phyloP scores from a whole-genome alignment of 2,888 invertebrate species.

The Cephus runcator region DNA sequence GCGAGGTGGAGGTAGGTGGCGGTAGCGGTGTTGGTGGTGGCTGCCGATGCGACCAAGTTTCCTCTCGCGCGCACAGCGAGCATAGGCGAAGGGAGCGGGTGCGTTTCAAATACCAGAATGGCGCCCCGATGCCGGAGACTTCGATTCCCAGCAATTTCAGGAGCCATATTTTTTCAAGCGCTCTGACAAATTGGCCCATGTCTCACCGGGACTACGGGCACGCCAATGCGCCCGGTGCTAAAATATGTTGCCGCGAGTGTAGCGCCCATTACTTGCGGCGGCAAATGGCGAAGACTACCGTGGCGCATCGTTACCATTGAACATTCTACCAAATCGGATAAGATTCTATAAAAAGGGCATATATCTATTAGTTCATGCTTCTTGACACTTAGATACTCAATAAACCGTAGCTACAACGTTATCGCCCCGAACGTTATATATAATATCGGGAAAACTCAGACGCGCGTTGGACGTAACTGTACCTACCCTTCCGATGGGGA shows the following conservation, averaged over 20 bases:
- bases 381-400: not conserved
- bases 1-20: not conserved
- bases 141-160: slow-evolving; percentile 3
- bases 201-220: slow-evolving; percentile 45
- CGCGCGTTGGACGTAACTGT: not conserved
- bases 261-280: slow-evolving; percentile 51
- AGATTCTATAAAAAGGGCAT: not conserved
- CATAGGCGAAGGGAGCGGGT: not conserved
- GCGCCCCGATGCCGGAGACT: not conserved
- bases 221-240: slow-evolving; percentile 29
- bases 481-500: not conserved
- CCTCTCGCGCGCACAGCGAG: not conserved
- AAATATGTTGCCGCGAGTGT: slow-evolving; percentile 13
- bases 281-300: slow-evolving; percentile 49
- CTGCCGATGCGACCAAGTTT: not conserved
- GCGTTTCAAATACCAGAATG: not conserved
- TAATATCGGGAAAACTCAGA: not conserved
- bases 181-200: slow-evolving; percentile 56
- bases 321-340: not conserved
- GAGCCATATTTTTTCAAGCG: slow-evolving; percentile 6
- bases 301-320: slow-evolving; percentile 41
- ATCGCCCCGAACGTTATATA: not conserved
- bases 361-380: not conserved
- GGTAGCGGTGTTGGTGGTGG: too few species aligned
- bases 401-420: not conserved